Evolutionary conservation across 2,888 invertebrate genomes (phyloP).

Genomic region (Lasioglossum lativentre): DNA sequence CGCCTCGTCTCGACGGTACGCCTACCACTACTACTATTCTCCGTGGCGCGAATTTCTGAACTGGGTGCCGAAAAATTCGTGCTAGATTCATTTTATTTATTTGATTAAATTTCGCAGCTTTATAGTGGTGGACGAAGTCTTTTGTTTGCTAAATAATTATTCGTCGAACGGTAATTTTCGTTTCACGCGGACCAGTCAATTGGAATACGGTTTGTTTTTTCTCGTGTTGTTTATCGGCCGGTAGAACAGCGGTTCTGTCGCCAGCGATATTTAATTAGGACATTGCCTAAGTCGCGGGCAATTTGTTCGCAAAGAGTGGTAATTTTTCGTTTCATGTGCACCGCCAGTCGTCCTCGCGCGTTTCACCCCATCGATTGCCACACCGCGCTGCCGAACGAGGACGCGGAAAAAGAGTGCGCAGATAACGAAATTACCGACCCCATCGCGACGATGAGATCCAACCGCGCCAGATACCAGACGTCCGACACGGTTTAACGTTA

Average conservation of each 20-base stretch:
- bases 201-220: neutral
- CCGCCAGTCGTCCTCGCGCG: conserved; percentile 2
- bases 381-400: neutral
- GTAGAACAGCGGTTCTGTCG: too few relatives aligned
- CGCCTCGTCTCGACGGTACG: neutral
- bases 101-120: too few relatives aligned
- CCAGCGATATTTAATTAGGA: neutral
- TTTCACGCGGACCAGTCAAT: neutral
- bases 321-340: neutral
- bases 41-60: neutral
- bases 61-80: neutral
- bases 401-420: neutral
- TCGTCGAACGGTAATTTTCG: neutral
- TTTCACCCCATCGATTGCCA: neutral
- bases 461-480: conserved; percentile 33
- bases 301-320: neutral
- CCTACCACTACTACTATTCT: neutral
- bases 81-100: neutral
- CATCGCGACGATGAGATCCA: conserved; percentile 21
- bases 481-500: conserved; percentile 31
- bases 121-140: too few relatives aligned
- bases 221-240: too few relatives aligned
- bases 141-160: neutral
- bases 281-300: neutral
- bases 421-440: conserved; percentile 44